These are phyloP conservation scores for Oscheius sp. DNA, from an alignment of 2,888 invertebrate species.

Conservation along the genomic window DNA sequence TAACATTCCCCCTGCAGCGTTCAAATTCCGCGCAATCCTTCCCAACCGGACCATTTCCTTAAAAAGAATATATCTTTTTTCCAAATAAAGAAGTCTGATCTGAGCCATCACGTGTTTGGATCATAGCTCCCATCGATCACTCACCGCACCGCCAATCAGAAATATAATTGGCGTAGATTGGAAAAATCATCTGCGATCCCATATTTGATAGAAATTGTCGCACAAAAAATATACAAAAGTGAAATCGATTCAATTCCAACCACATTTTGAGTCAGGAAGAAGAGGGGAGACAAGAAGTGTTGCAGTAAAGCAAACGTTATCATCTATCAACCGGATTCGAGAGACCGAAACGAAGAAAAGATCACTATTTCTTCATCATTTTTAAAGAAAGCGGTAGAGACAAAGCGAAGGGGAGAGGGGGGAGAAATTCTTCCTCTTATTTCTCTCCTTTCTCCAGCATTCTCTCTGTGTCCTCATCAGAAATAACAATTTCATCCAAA, in stretches of 20 bases:
- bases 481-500: conserved; percentile 44
- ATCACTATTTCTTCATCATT: too few species aligned
- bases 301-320: too few species aligned
- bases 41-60: conserved; percentile 38
- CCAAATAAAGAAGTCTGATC: neutral
- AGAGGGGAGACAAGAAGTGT: too few species aligned
- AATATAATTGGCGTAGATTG: conserved; percentile 67
- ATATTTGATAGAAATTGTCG: conserved; percentile 69
- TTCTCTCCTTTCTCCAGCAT: conserved; percentile 36
- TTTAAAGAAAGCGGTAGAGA: too few species aligned
- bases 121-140: conserved; percentile 9
- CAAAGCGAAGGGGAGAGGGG: too few species aligned
- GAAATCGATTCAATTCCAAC: conserved; percentile 60
- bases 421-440: too few species aligned
- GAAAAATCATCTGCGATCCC: conserved; percentile 63
- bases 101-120: neutral
- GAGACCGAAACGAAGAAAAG: too few species aligned
- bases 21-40: conserved; percentile 59
- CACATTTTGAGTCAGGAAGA: neutral
- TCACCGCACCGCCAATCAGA: conserved; percentile 56
- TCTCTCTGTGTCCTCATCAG: conserved; percentile 34
- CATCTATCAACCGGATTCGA: too few species aligned
- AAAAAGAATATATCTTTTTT: neutral
- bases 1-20: conserved; percentile 45
- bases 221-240: conserved; percentile 60